phyloP scores from a whole-genome alignment of 2,113 vertebrate genomes.

The Osmerus eperlanus region DNA sequence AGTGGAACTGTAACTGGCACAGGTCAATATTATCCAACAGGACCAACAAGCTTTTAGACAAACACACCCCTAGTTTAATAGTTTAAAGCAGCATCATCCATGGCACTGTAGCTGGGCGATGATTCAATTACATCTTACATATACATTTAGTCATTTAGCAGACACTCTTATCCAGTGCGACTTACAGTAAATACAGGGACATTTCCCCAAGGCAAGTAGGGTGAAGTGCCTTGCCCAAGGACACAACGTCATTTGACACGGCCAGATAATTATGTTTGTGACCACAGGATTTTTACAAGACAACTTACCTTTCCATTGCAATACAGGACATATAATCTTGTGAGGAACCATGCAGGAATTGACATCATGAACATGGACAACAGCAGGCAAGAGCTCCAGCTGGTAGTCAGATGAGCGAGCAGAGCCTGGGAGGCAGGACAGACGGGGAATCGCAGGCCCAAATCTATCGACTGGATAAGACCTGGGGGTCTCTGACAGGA shows the following conservation, averaged over 20 bases:
- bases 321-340: not conserved
- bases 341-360: no score
- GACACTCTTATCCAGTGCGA: not conserved
- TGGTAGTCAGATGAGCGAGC: conserved; percentile 50
- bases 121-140: not conserved
- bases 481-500: conserved; percentile 54
- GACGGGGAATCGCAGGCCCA: conserved; percentile 40
- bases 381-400: conserved; percentile 23
- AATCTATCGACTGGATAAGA: conserved; percentile 49
- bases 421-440: conserved; percentile 60
- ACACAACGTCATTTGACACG: no score
- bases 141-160: no score
- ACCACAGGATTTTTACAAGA: not conserved
- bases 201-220: no score
- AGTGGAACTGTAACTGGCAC: conserved; percentile 31
- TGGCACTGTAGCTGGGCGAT: not conserved
- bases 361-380: no score
- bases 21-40: conserved; percentile 47
- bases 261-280: no score
- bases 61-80: conserved; percentile 7
- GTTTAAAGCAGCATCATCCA: conserved; percentile 25
- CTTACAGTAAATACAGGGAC: no score
- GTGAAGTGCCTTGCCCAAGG: no score
- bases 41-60: conserved; percentile 49
- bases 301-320: not conserved